Evolutionary conservation across 2,888 invertebrate species (phyloP).

Genomic region (Heliconius sara): DNA sequence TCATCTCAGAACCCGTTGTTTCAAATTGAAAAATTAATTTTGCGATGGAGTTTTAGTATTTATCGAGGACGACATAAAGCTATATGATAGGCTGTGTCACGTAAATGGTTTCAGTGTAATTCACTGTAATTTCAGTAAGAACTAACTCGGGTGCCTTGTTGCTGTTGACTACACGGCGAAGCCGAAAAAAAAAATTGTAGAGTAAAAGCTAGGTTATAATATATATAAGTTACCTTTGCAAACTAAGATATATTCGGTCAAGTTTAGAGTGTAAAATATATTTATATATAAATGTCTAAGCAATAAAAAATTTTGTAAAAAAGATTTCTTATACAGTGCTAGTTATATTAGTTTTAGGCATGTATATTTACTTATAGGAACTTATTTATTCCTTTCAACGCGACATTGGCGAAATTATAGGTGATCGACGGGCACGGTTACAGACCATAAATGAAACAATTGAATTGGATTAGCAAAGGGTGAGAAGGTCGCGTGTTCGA

Average conservation of each 20-base stretch:
- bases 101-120: too few relatives aligned
- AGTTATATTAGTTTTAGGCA: background rate
- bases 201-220: too few relatives aligned
- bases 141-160: too few relatives aligned
- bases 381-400: background rate
- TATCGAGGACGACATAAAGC: too few relatives aligned
- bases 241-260: too few relatives aligned
- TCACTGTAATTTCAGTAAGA: too few relatives aligned
- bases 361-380: background rate
- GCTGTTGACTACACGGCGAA: too few relatives aligned
- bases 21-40: background rate
- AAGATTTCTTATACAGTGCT: background rate
- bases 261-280: too few relatives aligned
- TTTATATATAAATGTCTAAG: background rate
- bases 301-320: background rate
- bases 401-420: constrained; percentile 4
- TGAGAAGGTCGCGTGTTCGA: constrained; percentile 18
- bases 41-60: too few relatives aligned
- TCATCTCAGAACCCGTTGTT: background rate
- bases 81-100: too few relatives aligned
- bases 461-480: constrained; percentile 1
- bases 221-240: too few relatives aligned
- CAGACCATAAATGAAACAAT: constrained; percentile 19
- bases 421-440: constrained; percentile 20
- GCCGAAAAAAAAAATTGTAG: too few relatives aligned